Conservation (phyloP, 2,113 vertebrate genomes). For the Tenebrosternarchus preto region DNA sequence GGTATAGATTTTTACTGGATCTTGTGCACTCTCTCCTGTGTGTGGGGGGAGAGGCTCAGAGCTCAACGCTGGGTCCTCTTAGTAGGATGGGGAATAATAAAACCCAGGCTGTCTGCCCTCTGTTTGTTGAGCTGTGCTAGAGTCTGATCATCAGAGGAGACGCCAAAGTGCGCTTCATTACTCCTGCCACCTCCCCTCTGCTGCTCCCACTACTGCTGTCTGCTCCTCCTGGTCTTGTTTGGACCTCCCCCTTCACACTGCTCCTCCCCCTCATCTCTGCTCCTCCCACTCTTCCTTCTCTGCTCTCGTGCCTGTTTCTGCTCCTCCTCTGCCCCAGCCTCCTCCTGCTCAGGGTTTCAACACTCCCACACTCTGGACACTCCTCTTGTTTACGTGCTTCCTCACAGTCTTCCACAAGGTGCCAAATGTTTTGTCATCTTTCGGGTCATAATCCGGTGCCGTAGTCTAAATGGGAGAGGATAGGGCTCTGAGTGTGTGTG, state of each 20-base stretch:
- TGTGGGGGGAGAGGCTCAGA: not conserved
- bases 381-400: too few relatives aligned
- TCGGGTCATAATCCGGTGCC: too few relatives aligned
- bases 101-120: not conserved
- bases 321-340: too few relatives aligned
- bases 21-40: not conserved
- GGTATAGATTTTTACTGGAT: conserved; percentile 16
- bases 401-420: too few relatives aligned
- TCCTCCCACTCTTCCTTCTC: too few relatives aligned
- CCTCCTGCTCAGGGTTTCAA: too few relatives aligned
- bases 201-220: not conserved
- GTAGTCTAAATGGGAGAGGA: not conserved
- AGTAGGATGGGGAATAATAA: conserved; percentile 14
- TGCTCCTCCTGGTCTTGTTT: too few relatives aligned
- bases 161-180: not conserved
- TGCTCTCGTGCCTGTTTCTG: too few relatives aligned
- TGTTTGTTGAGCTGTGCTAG: conserved; percentile 21
- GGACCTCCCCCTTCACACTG: too few relatives aligned
- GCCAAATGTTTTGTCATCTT: not conserved
- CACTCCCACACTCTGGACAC: too few relatives aligned
- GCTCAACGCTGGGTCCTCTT: not conserved
- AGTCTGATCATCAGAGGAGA: not conserved
- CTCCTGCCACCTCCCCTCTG: not conserved
- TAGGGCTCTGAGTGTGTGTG: not conserved
- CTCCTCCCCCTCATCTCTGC: too few relatives aligned